Base-by-base conservation (phyloP, 1,140 invertebrate genomes). In the Drosophila orena region DNA sequence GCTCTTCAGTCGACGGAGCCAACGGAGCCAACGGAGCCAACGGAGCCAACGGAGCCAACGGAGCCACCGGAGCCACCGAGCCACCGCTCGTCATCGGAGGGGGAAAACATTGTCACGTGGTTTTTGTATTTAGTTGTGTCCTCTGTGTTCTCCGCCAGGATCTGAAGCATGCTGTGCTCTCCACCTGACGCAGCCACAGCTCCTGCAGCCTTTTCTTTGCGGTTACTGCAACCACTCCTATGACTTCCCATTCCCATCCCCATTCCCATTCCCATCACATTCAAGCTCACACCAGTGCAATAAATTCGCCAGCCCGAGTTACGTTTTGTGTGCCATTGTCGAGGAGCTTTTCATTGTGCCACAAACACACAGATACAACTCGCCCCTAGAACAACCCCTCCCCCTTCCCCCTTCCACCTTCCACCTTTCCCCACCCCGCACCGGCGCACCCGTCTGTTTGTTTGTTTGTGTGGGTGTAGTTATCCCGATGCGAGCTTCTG, bases 81-180 rank as follows among this genome's bases (percentile, higher is more conserved):
- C 22, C 34, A 35, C 14, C 40, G n/a, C 24, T 49, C 66, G 64
- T 47, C 49, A 40, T 70, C 27, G 17, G 34, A 43, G 46, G 14
- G 50, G 65, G 56, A 72, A 86, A 78, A 88, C 81, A 88, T 86
- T 86, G 83, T 86, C 81, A 86, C 81, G 81, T 86, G 81, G 81
- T 88, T 88, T 85, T 88, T 79, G 75, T 86, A 86, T 88, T 86
- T 86, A 81, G 81, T 75, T 88, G 75, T 57, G 52, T 42, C 57
- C 49, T 58, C 65, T 30, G 30, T 30, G 30, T 2, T 30, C 30
- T 30, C 30, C 30, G 30, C 30, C 58, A 49, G n/a, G n/a, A 49
- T 15, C 24, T n/a, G 24, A 22, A 56, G 60, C 54, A 35, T 55
- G 61, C 17, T 27, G 46, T 27, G 46, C 12, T 34, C 2, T 61